Conservation (phyloP, 1,140 invertebrate genomes). For the Drosophila baimaii region DNA sequence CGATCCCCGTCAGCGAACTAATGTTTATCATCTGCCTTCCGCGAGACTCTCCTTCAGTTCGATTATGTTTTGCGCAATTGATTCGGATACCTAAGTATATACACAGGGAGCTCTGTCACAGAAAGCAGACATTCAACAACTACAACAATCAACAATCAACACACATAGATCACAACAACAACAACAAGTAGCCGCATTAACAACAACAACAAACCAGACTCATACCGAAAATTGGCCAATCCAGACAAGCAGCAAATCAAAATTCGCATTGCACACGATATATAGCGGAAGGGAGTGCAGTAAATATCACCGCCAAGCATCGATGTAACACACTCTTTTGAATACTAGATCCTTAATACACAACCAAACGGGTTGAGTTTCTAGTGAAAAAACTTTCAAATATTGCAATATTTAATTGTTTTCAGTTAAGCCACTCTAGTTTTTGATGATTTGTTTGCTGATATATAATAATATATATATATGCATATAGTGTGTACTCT, state of each 20-base stretch:
- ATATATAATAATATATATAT: conserved; percentile 57
- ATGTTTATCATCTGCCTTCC: conserved; percentile 81
- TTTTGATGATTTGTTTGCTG: conserved; percentile 41
- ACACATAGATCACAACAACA: conserved; percentile 46
- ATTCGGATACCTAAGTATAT: conserved; percentile 61
- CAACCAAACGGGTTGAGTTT: conserved; percentile 27
- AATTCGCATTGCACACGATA: conserved; percentile 26
- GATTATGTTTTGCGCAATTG: conserved; percentile 51
- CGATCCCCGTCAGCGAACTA: conserved; percentile 52
- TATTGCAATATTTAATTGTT: conserved; percentile 31
- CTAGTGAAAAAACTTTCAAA: conserved; percentile 10
- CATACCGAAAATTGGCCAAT: conserved; percentile 59
- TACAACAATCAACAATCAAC: conserved; percentile 51
- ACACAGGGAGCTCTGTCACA: conserved; percentile 78
- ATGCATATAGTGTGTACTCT: conserved; percentile 37
- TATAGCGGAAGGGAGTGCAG: conserved; percentile 23
- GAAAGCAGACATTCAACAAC: conserved; percentile 64
- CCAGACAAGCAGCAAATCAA: conserved; percentile 22
- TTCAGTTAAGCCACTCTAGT: conserved; percentile 40
- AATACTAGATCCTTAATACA: conserved; percentile 21
- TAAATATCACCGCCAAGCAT: conserved; percentile 38
- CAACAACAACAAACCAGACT: conserved; percentile 49
- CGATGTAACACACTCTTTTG: conserved; percentile 27
- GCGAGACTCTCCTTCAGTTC: conserved; percentile 61
- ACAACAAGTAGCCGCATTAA: conserved; percentile 23